Base-by-base conservation (phyloP, 1,140 invertebrate genomes). In the Probaryconus sp. region DNA sequence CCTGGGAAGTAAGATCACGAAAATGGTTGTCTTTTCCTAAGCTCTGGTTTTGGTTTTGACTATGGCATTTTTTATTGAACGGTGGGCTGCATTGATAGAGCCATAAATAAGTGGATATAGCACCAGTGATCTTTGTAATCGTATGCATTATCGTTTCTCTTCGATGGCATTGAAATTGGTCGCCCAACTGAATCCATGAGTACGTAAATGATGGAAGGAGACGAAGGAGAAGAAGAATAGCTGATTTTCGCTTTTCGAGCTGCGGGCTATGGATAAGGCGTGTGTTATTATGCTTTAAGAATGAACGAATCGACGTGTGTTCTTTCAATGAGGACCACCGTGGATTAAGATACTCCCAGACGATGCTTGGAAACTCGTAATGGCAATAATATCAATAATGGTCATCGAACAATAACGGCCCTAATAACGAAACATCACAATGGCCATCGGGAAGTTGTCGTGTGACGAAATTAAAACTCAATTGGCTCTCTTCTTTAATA, bases 91-190 rank as follows among this genome's bases (percentile, higher is more conserved):
- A n/a, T n/a, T 81, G 82, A 86, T 86, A 86, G 79, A 85, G 85
- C 76, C 83, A 84, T 86, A 86, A 86, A 85, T 85, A 84, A 82
- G 77, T 72, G 76, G 77, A 81, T 84, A 85, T 80, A 83, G 83
- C 83, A n/a, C 83, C 83, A 86, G 85, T 85, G 83, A 85, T 85
- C 82, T 82, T 82, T 81, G 81, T 85, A 85, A 86, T 86, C 83
- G 81, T 81, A 84, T 84, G 82, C 81, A 85, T 86, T 85, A 85
- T 82, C 69, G 76, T 63, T 78, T 67, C 65, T 79, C 48, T 55
- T 26, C 56, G 38, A 37, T 45, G 45, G 47, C 56, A 67, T 53
- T 60, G 35, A 67, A 58, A 63, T n/a, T 71, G 42, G 28, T 67
- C 65, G 58, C 48, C 40, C 53, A 37, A 11, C 31, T 24, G 47